These are phyloP conservation scores for Holothuria leucospilota DNA, from an alignment of 53 echinoderm and acorn worm genomes.

Conservation along the genomic window DNA sequence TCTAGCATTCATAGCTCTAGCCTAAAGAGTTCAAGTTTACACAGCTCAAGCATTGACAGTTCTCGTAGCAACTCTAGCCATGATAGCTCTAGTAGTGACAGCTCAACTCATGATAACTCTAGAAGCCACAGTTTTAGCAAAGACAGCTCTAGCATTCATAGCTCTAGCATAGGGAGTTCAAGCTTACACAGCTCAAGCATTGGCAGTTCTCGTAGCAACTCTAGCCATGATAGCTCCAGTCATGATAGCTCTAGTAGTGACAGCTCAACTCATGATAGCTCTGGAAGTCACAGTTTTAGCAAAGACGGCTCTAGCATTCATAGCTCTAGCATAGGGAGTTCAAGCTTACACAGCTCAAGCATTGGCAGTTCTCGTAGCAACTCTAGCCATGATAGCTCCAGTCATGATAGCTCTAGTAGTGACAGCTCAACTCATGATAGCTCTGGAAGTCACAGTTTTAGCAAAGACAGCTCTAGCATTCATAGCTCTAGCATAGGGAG, in stretches of 20 bases:
- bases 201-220: not conserved
- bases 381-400: no score
- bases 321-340: no score
- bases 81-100: not conserved
- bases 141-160: no score
- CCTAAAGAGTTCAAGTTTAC: no score
- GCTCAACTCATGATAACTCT: not conserved
- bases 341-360: no score
- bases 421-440: not conserved
- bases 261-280: not conserved
- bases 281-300: not conserved
- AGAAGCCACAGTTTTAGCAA: not conserved
- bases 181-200: no score
- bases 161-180: no score
- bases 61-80: not conserved
- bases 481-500: no score
- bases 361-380: no score
- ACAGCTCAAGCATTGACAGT: no score
- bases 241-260: not conserved
- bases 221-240: not conserved
- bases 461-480: not conserved
- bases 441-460: not conserved
- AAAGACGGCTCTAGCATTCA: no score
- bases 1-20: no score
- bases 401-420: not conserved